Conservation (phyloP, 2,113 vertebrate genomes). For the Malurus cyaneus region DNA sequence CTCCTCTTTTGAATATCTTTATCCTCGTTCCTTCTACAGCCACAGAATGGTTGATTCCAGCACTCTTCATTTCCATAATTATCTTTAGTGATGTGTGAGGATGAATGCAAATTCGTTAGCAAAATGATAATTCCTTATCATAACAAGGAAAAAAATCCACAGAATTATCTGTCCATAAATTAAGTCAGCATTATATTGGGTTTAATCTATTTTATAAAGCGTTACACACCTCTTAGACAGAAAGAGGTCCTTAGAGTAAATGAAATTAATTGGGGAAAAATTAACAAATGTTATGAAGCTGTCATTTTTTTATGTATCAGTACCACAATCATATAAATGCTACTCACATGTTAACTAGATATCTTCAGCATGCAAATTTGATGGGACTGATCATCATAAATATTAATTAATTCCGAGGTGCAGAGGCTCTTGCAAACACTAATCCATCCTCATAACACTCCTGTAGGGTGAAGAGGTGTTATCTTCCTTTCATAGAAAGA, state of each 20-base stretch:
- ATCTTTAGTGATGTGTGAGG: neutral
- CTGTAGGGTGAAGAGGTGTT: neutral
- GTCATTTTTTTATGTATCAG: neutral
- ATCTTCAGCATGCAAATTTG: neutral
- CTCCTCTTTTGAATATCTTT: neutral
- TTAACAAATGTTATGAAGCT: conserved; percentile 21
- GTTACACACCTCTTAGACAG: neutral
- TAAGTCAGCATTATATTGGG: conserved; percentile 30
- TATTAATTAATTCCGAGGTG: neutral
- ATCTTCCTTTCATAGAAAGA: neutral
- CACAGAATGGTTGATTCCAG: neutral
- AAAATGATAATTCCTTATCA: conserved; percentile 24
- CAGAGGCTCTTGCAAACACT: neutral
- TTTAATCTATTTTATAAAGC: conserved; percentile 35
- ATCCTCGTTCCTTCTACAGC: neutral
- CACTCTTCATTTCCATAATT: neutral
- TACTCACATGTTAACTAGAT: neutral
- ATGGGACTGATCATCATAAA: neutral
- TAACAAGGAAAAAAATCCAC: neutral
- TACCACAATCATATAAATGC: neutral
- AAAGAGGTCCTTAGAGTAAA: conserved; percentile 19
- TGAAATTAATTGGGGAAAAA: conserved; percentile 32
- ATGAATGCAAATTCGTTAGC: conserved; percentile 3
- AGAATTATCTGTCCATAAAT: conserved; percentile 39
- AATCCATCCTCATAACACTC: neutral